A percentile compares a stretch with the other conserved stretches of the same genome.
Evolutionary conservation across 2,113 vertebrate species (phyloP).

Genomic region (Dipodomys merriami): DNA sequence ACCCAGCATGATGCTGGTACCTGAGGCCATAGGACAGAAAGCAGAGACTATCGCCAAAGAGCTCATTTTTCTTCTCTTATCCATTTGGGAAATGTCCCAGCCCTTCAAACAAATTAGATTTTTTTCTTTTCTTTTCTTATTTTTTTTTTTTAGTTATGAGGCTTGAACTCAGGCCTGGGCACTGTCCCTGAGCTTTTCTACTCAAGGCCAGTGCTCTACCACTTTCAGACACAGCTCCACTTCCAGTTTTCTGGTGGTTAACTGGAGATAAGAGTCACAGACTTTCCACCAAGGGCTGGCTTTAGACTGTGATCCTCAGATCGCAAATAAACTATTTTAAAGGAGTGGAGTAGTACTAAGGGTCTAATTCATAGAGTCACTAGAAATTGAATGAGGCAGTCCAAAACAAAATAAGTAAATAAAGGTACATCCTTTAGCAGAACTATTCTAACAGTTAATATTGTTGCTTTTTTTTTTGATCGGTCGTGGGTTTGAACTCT

Average conservation of each 20-base stretch:
- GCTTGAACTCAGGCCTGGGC: too few relatives aligned
- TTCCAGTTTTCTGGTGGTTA: too few relatives aligned
- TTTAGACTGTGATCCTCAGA: too few relatives aligned
- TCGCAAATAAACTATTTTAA: neutral
- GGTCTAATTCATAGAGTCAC: neutral
- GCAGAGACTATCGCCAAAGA: neutral
- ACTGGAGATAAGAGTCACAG: too few relatives aligned
- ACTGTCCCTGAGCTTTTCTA: too few relatives aligned
- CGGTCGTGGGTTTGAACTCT: too few relatives aligned
- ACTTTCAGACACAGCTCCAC: too few relatives aligned
- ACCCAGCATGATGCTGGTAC: neutral
- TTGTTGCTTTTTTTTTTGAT: neutral
- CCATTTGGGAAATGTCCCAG: neutral
- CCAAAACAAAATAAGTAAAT: neutral
- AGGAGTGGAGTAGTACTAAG: neutral
- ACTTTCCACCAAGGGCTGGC: too few relatives aligned
- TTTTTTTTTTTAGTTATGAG: too few relatives aligned
- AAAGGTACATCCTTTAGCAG: neutral
- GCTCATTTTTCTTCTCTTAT: neutral
- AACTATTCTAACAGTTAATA: neutral
- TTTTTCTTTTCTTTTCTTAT: too few relatives aligned
- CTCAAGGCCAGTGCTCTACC: too few relatives aligned
- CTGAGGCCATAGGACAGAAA: neutral
- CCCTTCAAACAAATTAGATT: neutral
- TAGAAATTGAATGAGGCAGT: neutral